Base-by-base conservation (phyloP, 2,113 vertebrate species). In the Petaurus breviceps region DNA sequence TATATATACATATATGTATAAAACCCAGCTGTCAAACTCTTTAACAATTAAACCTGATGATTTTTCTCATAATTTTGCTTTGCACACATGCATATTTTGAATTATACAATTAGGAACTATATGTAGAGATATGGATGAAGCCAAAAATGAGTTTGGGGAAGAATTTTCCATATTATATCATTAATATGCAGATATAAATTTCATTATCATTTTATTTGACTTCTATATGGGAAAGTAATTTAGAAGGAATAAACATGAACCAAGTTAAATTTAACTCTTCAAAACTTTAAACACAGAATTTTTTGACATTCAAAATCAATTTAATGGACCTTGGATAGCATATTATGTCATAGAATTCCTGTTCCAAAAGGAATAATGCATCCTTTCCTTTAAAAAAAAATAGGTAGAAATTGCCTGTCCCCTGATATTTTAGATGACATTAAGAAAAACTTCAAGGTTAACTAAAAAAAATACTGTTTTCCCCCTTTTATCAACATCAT, bases 21-120 rank as follows among this genome's bases (percentile, higher is more conserved):
- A 28, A 37, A 12, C 6, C 7, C 7, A 23, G 23, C 37, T 43
- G 68, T 84, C 68, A 84, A 43, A 84, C 61, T 94, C 61, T 61
- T 49, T 93, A 25, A 93, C 93, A 55, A 46, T 55, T 25, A 97
- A 95, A 54, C 49, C 52, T 91, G 90, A 90, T 25, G 16, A 49
- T 49, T 94, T 94, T 94, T 92, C 54, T 90, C 89, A 25, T 94
- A 51, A 46, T 84, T 91, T 91, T 90, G 51, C 94, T 93, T 97
- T 93, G 77, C 5, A 46, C 16, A 95, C 52, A 19, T 51, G 52
- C 91, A 96, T 95, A n/a, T 94, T 94, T 95, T 54, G 49, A 54
- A 37, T 95, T 94, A 49, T 51, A 57, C 54, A 97, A 91, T 53
- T 49, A 25, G 94, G 61, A 8, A 31, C 51, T 37, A 54, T 77